These are phyloP conservation scores for Agrotis puta DNA, from an alignment of 2,888 invertebrate genomes.

Conservation along the genomic window DNA sequence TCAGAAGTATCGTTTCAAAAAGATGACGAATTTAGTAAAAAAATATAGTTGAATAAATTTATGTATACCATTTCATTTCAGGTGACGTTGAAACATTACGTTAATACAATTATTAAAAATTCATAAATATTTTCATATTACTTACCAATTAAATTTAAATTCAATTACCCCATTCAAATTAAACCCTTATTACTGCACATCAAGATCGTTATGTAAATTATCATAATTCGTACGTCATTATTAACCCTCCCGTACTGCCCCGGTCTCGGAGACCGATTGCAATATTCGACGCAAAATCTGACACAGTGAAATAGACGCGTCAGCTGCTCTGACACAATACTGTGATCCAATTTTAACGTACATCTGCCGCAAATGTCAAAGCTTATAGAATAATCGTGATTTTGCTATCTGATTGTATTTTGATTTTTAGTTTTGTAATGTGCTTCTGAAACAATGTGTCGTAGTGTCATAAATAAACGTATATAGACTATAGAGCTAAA, in stretches of 20 bases:
- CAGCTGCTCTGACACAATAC: constrained; percentile 68
- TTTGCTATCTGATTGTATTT: constrained; percentile 48
- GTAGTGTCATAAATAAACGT: no score
- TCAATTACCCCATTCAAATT: constrained; percentile 11
- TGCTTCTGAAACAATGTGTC: not conserved
- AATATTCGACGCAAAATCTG: constrained; percentile 68
- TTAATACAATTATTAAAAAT: not conserved
- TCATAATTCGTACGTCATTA: constrained; percentile 50
- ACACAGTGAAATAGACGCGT: constrained; percentile 66
- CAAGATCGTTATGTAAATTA: constrained; percentile 44
- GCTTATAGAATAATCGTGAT: constrained; percentile 63
- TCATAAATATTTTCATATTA: not conserved
- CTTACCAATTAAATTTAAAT: constrained; percentile 1
- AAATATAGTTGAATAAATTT: no score
- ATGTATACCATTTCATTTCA: no score
- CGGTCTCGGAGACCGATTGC: constrained; percentile 62
- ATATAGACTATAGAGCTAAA: no score
- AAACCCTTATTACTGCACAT: constrained; percentile 4
- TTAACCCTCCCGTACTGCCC: constrained; percentile 56
- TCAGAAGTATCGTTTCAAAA: not conserved
- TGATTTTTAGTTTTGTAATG: constrained; percentile 26
- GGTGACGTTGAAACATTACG: no score
- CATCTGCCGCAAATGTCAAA: constrained; percentile 70
- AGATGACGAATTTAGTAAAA: not conserved
- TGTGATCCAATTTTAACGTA: constrained; percentile 70